Percentiles rank a stretch among this genome's conserved stretches.
Evolutionary conservation across 1,140 invertebrate genomes (phyloP).

Genomic region (Oryctes rhinoceros): DNA sequence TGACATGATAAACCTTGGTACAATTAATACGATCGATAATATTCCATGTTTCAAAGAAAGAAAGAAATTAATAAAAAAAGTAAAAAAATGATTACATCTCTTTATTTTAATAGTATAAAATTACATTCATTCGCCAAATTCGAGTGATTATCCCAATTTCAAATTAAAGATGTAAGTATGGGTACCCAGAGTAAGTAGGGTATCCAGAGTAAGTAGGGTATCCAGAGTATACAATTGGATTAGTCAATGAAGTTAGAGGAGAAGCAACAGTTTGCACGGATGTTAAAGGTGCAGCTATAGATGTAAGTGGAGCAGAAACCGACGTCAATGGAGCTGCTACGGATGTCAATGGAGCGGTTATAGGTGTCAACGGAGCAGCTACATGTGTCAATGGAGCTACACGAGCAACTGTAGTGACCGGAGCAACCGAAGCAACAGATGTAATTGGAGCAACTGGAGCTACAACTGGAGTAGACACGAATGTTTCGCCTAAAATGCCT

Average conservation of each 20-base stretch:
- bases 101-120: not conserved
- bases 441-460: constrained; percentile 6
- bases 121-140: not conserved
- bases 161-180: not conserved
- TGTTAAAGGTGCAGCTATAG: not conserved
- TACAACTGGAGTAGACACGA: constrained; percentile 9
- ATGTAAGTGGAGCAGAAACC: not conserved
- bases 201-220: not conserved
- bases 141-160: not conserved
- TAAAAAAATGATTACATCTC: too few species aligned
- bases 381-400: not conserved
- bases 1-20: too few species aligned
- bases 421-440: not conserved
- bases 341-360: not conserved
- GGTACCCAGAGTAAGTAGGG: not conserved
- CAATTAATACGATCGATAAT: too few species aligned
- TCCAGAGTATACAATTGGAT: not conserved
- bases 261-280: not conserved
- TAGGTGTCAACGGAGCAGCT: not conserved
- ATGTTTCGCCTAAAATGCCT: not conserved
- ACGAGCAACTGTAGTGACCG: not conserved
- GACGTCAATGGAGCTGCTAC: not conserved
- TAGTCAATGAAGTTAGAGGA: not conserved
- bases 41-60: too few species aligned
- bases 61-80: too few species aligned